Percentiles rank a stretch among this genome's conserved stretches.
These are phyloP conservation scores for Drosophila neonasuta DNA, from an alignment of 2,888 invertebrate species.

Conservation along the genomic window DNA sequence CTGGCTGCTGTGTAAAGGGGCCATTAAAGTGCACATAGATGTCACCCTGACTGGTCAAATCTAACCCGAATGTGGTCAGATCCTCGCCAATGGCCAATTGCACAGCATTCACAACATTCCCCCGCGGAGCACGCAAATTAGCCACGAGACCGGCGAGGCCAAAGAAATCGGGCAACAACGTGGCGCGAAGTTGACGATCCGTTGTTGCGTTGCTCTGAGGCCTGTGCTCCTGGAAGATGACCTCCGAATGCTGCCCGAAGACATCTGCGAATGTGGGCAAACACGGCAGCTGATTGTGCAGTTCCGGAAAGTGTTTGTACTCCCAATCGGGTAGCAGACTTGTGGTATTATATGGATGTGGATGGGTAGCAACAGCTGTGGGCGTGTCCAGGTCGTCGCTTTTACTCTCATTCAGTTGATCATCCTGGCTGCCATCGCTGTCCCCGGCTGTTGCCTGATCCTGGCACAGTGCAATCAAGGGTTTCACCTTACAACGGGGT, in stretches of 20 bases:
- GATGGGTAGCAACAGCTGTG: background rate
- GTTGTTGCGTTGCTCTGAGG: too few relatives aligned
- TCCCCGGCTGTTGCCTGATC: conserved; percentile 25
- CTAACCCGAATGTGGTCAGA: conserved; percentile 58
- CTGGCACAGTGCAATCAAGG: conserved; percentile 29
- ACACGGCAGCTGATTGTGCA: conserved; percentile 40
- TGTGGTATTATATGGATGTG: background rate
- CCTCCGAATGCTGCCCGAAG: conserved; percentile 53
- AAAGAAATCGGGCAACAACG: conserved; percentile 32
- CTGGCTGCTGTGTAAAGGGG: conserved; percentile 58
- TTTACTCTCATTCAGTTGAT: conserved; percentile 14
- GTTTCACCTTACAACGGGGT: conserved; percentile 56
- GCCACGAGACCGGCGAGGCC: conserved; percentile 45
- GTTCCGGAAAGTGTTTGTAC: conserved; percentile 60
- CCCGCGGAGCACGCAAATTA: conserved; percentile 33
- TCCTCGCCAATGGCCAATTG: conserved; percentile 57
- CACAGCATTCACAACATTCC: conserved; percentile 8
- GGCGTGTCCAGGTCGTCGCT: conserved; percentile 31
- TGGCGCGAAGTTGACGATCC: background rate
- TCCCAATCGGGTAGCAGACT: conserved; percentile 32
- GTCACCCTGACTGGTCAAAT: conserved; percentile 60
- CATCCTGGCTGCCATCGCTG: conserved; percentile 33
- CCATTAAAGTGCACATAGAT: conserved; percentile 70
- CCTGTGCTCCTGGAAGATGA: conserved; percentile 25
- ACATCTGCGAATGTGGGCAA: conserved; percentile 62